Conservation (phyloP, 2,797 vertebrate species). For the Chiloscyllium punctatum region DNA sequence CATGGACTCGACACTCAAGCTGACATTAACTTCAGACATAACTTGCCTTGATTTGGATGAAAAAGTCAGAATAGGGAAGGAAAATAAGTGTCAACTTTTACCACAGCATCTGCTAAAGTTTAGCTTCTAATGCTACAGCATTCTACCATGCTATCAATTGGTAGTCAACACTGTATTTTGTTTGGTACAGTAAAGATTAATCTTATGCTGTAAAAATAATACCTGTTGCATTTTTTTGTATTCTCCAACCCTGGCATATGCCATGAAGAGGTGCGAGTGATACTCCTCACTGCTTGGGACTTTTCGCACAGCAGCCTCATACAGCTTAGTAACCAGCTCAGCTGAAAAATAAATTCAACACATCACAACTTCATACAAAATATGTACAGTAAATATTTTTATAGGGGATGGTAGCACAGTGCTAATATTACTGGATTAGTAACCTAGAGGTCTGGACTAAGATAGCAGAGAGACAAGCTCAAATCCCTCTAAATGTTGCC, state of each 20-base stretch:
- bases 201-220: slow-evolving; percentile 24
- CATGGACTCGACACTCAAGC: neutral
- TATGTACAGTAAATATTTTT: neutral
- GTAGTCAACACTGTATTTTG: neutral
- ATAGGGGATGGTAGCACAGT: neutral
- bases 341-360: slow-evolving; percentile 55
- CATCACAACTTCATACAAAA: neutral
- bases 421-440: neutral
- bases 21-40: neutral
- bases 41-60: neutral
- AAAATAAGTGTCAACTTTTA: too few relatives aligned
- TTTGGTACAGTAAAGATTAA: neutral
- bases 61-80: neutral
- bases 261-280: slow-evolving; percentile 98
- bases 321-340: slow-evolving; percentile 94
- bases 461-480: neutral
- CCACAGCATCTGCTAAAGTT: too few relatives aligned
- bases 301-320: slow-evolving; percentile 94
- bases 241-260: slow-evolving; percentile 90
- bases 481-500: neutral
- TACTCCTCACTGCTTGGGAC: slow-evolving; percentile 94
- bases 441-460: neutral
- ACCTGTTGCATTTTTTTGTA: slow-evolving; percentile 99
- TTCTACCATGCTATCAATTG: neutral
- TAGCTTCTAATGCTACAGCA: neutral